Conservation (phyloP, 2,113 vertebrate genomes). For the Amphiprion ocellaris region DNA sequence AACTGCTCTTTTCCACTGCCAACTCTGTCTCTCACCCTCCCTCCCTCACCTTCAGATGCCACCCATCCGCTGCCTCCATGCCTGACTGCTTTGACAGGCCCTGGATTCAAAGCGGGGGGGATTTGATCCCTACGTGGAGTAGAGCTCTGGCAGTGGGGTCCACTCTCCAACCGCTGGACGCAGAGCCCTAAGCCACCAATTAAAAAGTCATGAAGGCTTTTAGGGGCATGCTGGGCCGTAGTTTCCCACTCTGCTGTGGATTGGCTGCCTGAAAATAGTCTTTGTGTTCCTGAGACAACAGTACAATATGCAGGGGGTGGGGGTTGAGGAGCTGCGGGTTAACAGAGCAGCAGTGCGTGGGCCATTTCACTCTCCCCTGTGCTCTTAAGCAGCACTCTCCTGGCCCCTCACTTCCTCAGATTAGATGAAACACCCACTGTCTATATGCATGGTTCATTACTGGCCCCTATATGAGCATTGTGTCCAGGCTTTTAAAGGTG, state of each 20-base stretch:
- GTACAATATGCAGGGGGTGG: constrained; percentile 59
- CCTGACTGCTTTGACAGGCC: constrained; percentile 80
- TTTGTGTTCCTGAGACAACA: constrained; percentile 85
- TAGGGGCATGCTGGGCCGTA: constrained; percentile 73
- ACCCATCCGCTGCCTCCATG: constrained; percentile 73
- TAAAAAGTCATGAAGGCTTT: constrained; percentile 89
- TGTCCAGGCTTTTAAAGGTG: constrained; percentile 42
- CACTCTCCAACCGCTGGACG: constrained; percentile 77
- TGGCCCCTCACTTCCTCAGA: constrained; percentile 52
- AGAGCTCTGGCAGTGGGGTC: constrained; percentile 64
- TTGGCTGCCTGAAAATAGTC: constrained; percentile 86
- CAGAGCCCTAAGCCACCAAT: constrained; percentile 80
- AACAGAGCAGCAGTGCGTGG: constrained; percentile 72
- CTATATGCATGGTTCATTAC: constrained; percentile 48
- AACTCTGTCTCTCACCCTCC: constrained; percentile 51
- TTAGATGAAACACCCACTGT: constrained; percentile 78
- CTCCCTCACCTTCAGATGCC: constrained; percentile 74
- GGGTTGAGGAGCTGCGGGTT: constrained; percentile 62
- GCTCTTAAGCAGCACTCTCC: constrained; percentile 76
- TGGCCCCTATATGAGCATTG: constrained; percentile 43
- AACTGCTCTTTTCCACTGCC: constrained; percentile 73
- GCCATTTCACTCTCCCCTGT: constrained; percentile 63
- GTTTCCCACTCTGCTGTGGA: constrained; percentile 70
- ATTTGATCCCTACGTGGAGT: constrained; percentile 76
- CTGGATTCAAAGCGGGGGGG: constrained; percentile 48